Evolutionary conservation across 1,140 invertebrate genomes (phyloP).

Genomic region (Zaprionus taronus): DNA sequence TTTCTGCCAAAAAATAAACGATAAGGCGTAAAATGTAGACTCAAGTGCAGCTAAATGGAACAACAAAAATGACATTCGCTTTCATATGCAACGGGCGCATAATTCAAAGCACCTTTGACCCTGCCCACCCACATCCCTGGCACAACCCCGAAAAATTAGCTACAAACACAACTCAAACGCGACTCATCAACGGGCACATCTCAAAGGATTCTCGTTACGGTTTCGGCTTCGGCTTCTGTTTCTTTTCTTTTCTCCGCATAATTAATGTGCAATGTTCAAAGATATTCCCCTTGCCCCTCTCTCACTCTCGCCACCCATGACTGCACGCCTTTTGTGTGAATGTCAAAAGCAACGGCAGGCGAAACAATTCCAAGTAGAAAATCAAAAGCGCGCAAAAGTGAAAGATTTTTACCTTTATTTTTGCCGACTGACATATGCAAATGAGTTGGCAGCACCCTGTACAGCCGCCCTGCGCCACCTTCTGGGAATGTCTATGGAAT

Average conservation of each 20-base stretch:
- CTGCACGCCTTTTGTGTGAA: conserved; percentile 49
- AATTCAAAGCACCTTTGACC: conserved; percentile 48
- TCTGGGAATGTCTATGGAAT: background rate
- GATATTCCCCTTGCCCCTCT: conserved; percentile 50
- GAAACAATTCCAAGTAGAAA: conserved; percentile 66
- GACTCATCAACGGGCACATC: conserved; percentile 55
- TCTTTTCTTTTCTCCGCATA: conserved; percentile 49
- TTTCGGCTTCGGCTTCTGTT: background rate
- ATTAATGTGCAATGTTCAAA: conserved; percentile 80
- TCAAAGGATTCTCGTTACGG: conserved; percentile 58
- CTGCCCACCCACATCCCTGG: background rate
- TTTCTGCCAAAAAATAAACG: conserved; percentile 4
- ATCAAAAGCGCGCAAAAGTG: conserved; percentile 46
- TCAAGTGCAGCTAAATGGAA: conserved; percentile 60
- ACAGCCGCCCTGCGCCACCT: background rate
- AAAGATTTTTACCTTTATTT: conserved; percentile 49
- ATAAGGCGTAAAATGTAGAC: conserved; percentile 7
- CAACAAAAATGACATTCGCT: conserved; percentile 60
- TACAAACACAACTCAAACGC: conserved; percentile 15
- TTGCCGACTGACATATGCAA: conserved; percentile 53
- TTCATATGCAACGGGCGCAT: conserved; percentile 42
- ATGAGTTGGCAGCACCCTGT: conserved; percentile 24
- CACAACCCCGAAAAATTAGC: conserved; percentile 64
- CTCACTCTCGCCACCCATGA: background rate
- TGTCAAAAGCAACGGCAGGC: conserved; percentile 68